Evolutionary conservation across 2,888 invertebrate species (phyloP).

Genomic region (Dioctria linearis): DNA sequence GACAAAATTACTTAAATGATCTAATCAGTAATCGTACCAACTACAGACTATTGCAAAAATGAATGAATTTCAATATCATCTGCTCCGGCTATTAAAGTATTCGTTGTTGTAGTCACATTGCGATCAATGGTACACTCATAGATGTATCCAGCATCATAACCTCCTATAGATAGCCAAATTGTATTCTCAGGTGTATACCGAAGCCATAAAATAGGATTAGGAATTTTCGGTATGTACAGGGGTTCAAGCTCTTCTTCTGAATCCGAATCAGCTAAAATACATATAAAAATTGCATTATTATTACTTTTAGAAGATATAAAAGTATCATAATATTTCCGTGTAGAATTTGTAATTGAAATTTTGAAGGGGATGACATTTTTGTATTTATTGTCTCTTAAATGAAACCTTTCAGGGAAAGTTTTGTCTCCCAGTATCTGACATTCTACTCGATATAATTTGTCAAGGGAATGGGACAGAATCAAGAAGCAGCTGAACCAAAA

Average conservation of each 20-base stretch:
- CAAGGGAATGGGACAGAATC: no score
- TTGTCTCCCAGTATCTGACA: no score
- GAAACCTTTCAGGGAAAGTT: no score
- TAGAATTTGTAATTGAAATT: no score
- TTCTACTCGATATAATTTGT: no score
- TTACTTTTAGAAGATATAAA: no score
- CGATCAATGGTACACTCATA: constrained; percentile 73
- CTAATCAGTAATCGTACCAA: not conserved
- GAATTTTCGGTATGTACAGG: constrained; percentile 74
- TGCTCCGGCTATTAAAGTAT: constrained; percentile 72
- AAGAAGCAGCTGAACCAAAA: no score
- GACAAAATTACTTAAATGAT: not conserved
- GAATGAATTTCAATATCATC: constrained; percentile 75
- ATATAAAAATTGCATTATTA: not conserved
- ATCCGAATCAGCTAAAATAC: constrained; percentile 73
- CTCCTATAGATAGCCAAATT: constrained; percentile 77
- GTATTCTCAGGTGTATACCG: constrained; percentile 73
- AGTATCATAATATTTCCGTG: no score
- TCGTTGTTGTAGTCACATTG: constrained; percentile 70
- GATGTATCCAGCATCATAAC: constrained; percentile 79
- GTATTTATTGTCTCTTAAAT: no score
- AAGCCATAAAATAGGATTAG: constrained; percentile 75
- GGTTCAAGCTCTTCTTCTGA: constrained; percentile 73
- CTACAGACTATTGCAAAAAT: constrained; percentile 73
- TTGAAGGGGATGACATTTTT: no score